Percentiles rank a stretch among this genome's conserved stretches.
These are phyloP conservation scores for Nannobrachium achirus DNA, from an alignment of 2,113 vertebrate genomes.

Conservation along the genomic window DNA sequence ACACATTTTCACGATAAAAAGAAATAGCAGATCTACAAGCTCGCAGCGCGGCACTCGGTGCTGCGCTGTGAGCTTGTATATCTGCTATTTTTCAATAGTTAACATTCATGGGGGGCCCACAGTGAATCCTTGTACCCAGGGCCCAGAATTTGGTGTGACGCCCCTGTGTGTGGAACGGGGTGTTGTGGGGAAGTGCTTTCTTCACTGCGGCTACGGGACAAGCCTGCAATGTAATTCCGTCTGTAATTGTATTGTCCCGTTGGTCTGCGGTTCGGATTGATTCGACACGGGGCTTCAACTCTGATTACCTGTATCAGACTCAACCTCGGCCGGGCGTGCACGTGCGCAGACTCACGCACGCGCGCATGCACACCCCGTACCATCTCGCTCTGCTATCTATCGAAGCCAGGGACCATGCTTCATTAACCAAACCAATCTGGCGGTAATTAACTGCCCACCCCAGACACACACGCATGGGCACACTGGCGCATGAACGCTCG, in stretches of 20 bases:
- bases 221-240: conserved; percentile 44
- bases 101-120: no score
- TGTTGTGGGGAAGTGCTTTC: conserved; percentile 40
- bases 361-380: conserved; percentile 14
- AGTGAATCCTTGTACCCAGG: no score
- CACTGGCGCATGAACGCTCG: conserved; percentile 24
- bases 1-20: no score
- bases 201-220: conserved; percentile 37
- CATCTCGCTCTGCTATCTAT: conserved; percentile 61
- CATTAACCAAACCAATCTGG: conserved; percentile 82
- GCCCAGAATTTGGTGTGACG: no score
- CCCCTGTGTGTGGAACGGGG: no score
- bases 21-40: no score
- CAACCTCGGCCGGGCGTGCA: conserved; percentile 48
- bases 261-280: conserved; percentile 49
- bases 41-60: no score
- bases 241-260: conserved; percentile 67
- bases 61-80: no score
- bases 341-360: not conserved
- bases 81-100: no score
- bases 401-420: conserved; percentile 65
- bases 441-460: conserved; percentile 76
- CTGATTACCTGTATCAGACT: conserved; percentile 67
- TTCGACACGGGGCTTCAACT: conserved; percentile 63
- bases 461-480: conserved; percentile 32